Conservation (phyloP, 1,140 invertebrate species). For the Drosophila tsacasi region DNA sequence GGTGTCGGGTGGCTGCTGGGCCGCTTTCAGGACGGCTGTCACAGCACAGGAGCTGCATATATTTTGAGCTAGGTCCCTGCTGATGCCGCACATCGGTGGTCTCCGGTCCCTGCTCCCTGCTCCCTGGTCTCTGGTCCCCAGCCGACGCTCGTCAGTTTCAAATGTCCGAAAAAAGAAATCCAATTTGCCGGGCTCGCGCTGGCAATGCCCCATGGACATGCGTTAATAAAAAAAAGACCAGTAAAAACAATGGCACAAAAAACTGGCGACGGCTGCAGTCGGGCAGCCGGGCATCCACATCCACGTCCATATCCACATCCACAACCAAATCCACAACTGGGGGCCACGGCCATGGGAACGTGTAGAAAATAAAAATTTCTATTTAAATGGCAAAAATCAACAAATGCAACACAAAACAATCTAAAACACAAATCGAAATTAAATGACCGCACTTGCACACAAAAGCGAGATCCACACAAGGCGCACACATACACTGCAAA, state of each 20-base stretch:
- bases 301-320: conserved; percentile 8
- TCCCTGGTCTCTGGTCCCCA: conserved; percentile 31
- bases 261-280: conserved; percentile 67
- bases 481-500: conserved; percentile 22
- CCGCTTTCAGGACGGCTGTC: background rate
- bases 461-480: conserved; percentile 64
- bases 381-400: conserved; percentile 84
- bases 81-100: conserved; percentile 28
- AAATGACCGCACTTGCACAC: conserved; percentile 84
- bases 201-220: conserved; percentile 71
- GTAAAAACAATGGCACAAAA: conserved; percentile 50
- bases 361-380: conserved; percentile 84
- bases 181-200: conserved; percentile 71
- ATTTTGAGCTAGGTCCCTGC: conserved; percentile 38
- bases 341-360: conserved; percentile 67
- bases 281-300: conserved; percentile 18
- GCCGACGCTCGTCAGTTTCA: conserved; percentile 67
- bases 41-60: conserved; percentile 43
- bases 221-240: conserved; percentile 61
- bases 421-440: conserved; percentile 85
- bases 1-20: conserved; percentile 1
- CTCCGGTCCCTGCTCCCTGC: background rate
- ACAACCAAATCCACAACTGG: conserved; percentile 22
- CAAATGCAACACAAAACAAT: conserved; percentile 83
- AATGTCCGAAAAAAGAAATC: conserved; percentile 81